Conservation (phyloP, 2,797 vertebrate species). For the Sorex maritimensis region DNA sequence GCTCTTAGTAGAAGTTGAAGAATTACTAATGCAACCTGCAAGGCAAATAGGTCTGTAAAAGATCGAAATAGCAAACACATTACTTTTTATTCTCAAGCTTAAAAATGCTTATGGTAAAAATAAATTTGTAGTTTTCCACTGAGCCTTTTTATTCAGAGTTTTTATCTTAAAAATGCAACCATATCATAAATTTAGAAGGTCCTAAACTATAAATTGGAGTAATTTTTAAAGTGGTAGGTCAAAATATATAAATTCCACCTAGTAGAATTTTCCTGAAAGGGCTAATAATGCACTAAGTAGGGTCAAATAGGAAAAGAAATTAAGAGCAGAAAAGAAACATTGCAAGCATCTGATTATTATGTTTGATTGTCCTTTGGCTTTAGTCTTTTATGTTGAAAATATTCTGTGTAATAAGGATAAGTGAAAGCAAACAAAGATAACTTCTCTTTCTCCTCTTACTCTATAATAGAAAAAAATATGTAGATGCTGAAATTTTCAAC, state of each 20-base stretch:
- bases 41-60: conserved; percentile 74
- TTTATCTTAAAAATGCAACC: conserved; percentile 2
- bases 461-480: conserved; percentile 19
- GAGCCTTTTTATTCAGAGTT: conserved; percentile 51
- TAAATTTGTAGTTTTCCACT: conserved; percentile 75
- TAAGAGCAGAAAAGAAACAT: conserved; percentile 61
- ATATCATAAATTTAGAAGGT: conserved; percentile 56
- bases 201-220: conserved; percentile 43
- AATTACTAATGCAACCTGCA: conserved; percentile 76
- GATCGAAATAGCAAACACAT: conserved; percentile 68
- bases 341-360: conserved; percentile 62
- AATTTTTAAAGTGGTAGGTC: conserved; percentile 71
- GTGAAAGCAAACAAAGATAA: conserved; percentile 61
- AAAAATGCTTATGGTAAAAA: conserved; percentile 73
- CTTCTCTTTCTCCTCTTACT: conserved; percentile 31
- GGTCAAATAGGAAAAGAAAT: conserved; percentile 62
- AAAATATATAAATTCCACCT: conserved; percentile 60
- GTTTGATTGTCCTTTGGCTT: conserved; percentile 33
- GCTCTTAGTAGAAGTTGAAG: conserved; percentile 72
- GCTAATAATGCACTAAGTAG: conserved; percentile 70
- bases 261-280: conserved; percentile 70
- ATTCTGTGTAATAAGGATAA: conserved; percentile 60
- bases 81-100: conserved; percentile 51
- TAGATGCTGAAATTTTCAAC: conserved; percentile 40
- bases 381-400: conserved; percentile 45